Evolutionary conservation across 2,797 vertebrate species (phyloP).

Genomic region (Picus viridis): DNA sequence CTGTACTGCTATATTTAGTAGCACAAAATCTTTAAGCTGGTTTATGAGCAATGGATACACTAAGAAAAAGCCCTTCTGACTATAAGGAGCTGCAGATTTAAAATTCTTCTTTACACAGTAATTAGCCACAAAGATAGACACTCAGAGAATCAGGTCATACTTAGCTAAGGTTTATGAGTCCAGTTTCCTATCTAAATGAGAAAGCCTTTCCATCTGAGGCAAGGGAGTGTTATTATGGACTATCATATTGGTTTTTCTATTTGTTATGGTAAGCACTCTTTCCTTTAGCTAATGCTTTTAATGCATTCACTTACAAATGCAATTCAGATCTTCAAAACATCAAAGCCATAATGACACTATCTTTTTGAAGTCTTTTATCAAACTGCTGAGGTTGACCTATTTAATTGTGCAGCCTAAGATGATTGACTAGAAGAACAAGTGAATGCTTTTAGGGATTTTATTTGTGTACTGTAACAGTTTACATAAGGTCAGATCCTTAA

Average conservation of each 20-base stretch:
- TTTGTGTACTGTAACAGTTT: neutral
- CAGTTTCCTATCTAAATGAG: slow-evolving; percentile 52
- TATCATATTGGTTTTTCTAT: slow-evolving; percentile 6
- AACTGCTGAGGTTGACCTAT: slow-evolving; percentile 59
- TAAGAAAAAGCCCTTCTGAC: slow-evolving; percentile 56
- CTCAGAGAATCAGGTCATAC: slow-evolving; percentile 50
- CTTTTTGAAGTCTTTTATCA: slow-evolving; percentile 71
- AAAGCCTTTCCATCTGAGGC: slow-evolving; percentile 52
- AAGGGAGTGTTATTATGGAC: neutral
- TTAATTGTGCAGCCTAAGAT: slow-evolving; percentile 66
- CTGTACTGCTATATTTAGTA: slow-evolving; percentile 15
- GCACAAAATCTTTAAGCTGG: slow-evolving; percentile 64
- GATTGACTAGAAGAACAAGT: slow-evolving; percentile 26
- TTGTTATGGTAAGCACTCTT: slow-evolving; percentile 33
- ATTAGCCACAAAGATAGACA: slow-evolving; percentile 27
- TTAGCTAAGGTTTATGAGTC: slow-evolving; percentile 66
- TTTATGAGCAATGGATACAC: slow-evolving; percentile 66
- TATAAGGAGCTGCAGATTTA: slow-evolving; percentile 50
- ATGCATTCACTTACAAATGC: slow-evolving; percentile 65
- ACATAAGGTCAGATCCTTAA: neutral
- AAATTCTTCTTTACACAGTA: slow-evolving; percentile 43
- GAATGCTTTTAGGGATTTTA: neutral
- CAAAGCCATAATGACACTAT: slow-evolving; percentile 55
- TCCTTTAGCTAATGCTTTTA: slow-evolving; percentile 50
- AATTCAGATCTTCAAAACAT: slow-evolving; percentile 67